A percentile compares a stretch with the other conserved stretches of the same genome.
Conservation (phyloP, 2,113 vertebrate genomes). For the Vicugna pacos region DNA sequence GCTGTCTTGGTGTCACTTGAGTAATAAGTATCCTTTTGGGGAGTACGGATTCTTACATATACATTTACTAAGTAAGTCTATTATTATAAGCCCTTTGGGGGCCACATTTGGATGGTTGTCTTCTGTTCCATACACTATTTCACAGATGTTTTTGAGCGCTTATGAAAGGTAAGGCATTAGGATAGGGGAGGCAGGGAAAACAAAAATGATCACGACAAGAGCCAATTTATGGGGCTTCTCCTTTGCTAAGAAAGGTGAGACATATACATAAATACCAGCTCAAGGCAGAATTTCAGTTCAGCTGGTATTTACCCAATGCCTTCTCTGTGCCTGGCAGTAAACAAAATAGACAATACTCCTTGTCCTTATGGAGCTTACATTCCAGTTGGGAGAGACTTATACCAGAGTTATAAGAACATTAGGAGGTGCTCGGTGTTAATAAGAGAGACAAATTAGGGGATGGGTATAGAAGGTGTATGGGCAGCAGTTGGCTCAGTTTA, state of each 20-base stretch:
- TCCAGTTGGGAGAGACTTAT: neutral
- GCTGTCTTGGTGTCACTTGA: neutral
- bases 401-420: neutral
- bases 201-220: neutral
- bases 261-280: neutral
- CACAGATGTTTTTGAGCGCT: neutral
- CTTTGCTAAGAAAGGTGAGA: constrained; percentile 19
- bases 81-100: neutral
- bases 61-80: neutral
- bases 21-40: neutral
- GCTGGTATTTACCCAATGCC: neutral
- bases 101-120: neutral
- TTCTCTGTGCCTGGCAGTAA: neutral
- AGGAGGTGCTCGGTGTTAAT: neutral
- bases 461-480: neutral
- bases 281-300: neutral
- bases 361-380: neutral
- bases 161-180: neutral
- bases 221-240: neutral
- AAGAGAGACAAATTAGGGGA: neutral
- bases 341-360: neutral
- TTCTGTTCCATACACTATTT: neutral
- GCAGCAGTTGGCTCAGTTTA: neutral
- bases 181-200: neutral
- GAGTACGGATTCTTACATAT: neutral